Evolutionary conservation across 2,888 invertebrate genomes (phyloP).

Genomic region (Melinaea marsaeus): DNA sequence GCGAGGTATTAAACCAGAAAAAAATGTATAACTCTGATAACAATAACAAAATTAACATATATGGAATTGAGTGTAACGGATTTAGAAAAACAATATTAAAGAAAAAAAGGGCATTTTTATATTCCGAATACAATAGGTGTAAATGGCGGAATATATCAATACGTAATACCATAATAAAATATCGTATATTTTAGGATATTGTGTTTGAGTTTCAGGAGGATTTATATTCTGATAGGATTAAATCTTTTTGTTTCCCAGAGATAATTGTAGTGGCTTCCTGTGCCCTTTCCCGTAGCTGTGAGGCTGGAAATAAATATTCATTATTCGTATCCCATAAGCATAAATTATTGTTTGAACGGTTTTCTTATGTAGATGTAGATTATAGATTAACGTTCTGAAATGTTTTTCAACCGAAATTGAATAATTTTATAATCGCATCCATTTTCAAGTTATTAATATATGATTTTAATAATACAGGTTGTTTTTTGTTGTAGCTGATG

Average conservation of each 20-base stretch:
- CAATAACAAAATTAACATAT: slow-evolving; percentile 4
- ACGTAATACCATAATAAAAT: slow-evolving; percentile 17
- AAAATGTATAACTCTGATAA: background rate
- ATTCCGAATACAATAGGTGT: slow-evolving; percentile 10
- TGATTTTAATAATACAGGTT: too few species aligned
- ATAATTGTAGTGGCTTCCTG: slow-evolving; percentile 44
- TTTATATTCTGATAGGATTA: slow-evolving; percentile 46
- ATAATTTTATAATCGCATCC: too few species aligned
- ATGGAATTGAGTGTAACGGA: slow-evolving; percentile 6
- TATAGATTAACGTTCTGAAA: background rate
- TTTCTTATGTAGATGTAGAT: slow-evolving; percentile 32
- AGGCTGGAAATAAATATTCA: slow-evolving; percentile 24
- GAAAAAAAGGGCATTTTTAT: background rate
- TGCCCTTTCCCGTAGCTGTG: slow-evolving; percentile 28
- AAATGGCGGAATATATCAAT: slow-evolving; percentile 23
- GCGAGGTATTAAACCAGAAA: too few species aligned
- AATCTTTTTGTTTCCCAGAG: slow-evolving; percentile 59
- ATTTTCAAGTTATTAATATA: too few species aligned
- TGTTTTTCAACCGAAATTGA: background rate
- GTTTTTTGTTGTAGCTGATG: too few species aligned
- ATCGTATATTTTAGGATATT: slow-evolving; percentile 26
- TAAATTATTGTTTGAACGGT: slow-evolving; percentile 31
- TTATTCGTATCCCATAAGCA: slow-evolving; percentile 19
- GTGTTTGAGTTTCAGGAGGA: slow-evolving; percentile 28
- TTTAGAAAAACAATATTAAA: slow-evolving; percentile 11